Evolutionary conservation across 2,113 vertebrate species (phyloP), one percentile per base, ranked within the genome.

Genomic region (Prietella phreatophila): DNA sequence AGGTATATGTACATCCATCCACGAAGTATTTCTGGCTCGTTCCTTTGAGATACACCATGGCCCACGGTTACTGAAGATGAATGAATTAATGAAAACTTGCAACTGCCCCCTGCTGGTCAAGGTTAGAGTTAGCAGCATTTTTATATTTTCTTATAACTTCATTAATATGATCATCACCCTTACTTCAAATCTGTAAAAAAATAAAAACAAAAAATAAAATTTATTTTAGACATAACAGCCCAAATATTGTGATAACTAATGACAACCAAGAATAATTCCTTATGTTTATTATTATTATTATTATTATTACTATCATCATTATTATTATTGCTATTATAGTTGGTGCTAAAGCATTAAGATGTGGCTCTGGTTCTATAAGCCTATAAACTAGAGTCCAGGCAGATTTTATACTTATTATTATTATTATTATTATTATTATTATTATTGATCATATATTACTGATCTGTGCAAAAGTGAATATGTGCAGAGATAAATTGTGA

Each of bases 281-380:
- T 58, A 58, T 5, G 25, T 27, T 78, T 55, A 81, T 81, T 81
- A 33, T 81, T 27, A 17, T 79, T 79, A 79, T 79, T 79, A n/a
- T 79, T 55, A 81, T 81, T 60, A 81, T 58, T 81, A 33, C 56
- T 25, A 17, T 55, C 55, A 79, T 79, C 53, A n/a, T 79, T 30
- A 81, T 81, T 81, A 13, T 94, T 93, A 92, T 91, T 92, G 91
- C 75, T 93, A 92, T 88, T 92, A 92, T 93, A 92, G 91, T 83
- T 89, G 78, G 89, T 89, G 87, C 89, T 90, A 80, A 90, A 82
- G 56, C 33, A 85, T 84, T 27, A 85, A 81, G 60, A 75, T 58
- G 36, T 55, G 79, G 33, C 82, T 88, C 53, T 83, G 76, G 39
- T 75, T 39, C 19, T 83, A 17, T 76, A 75, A 87, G 55, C 39